Evolutionary conservation across 2,888 invertebrate species (phyloP), one percentile per base, ranked within the genome.

Genomic region (Abscondita cerata): DNA sequence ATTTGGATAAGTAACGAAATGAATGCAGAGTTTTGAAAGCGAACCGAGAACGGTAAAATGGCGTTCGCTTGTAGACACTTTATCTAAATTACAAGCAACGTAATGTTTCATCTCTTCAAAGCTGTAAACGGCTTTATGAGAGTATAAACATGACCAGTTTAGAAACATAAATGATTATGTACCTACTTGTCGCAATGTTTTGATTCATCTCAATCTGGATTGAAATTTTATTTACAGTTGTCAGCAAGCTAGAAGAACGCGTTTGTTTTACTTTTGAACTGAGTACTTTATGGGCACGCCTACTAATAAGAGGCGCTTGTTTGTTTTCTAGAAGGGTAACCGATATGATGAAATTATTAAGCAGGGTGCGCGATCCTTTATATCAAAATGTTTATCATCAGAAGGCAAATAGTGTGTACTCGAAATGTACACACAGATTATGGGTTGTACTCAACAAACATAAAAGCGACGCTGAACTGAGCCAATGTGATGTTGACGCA

Each of bases 401-500:
- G 72, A 72, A 76, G 75, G 76, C 75, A 79, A 78, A 78, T 77
- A 77, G 72, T 72, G 81, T 81, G 79, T 80, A 79, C 78, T 79
- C 80, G 81, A 81, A 78, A 80, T 78, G 76, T 67, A 61, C 40
- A 52, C 54, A 60, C 53, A 60, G 60, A 62, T 65, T 54, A 44
- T 64, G 65, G 66, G 68, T 65, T 60, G 55, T 59, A 52, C 59
- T 57, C 58, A 65, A 62, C 65, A 69, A 68, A 68, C 66, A 65
- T 64, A 68, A 65, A 63, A 66, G 62, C 61, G 63, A 63, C 63
- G 64, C 64, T 59, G 67, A 68, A 67, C 64, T 62, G 64, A 66
- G 66, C 65, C 63, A 62, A 66, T 76, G 79, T 79, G 79, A 76
- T 84, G 84, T 84, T 84, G 84, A 84, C 84, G 84, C 84, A 83